These are phyloP conservation scores for Eulimnadia texana DNA, from an alignment of 1,140 invertebrate genomes.

Conservation along the genomic window DNA sequence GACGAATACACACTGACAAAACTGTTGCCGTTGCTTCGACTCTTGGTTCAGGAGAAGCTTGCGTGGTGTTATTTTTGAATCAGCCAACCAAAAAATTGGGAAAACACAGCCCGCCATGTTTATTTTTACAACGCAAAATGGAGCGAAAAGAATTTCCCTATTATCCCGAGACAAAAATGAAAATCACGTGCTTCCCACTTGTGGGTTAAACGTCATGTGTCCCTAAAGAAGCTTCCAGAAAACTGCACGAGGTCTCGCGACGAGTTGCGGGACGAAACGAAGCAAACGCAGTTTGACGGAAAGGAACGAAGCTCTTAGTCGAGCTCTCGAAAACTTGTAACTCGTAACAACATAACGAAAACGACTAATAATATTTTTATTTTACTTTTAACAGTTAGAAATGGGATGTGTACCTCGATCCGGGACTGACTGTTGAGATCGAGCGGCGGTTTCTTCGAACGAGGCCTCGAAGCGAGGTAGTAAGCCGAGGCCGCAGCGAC, in stretches of 20 bases:
- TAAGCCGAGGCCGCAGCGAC: constrained; percentile 35
- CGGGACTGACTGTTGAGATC: constrained; percentile 14
- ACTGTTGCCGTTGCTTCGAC: not conserved
- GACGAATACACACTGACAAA: no score
- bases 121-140: not conserved
- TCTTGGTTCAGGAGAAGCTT: not conserved
- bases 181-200: not conserved
- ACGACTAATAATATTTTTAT: not conserved
- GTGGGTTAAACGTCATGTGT: not conserved
- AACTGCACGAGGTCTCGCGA: no score
- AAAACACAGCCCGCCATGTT: not conserved
- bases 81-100: not conserved
- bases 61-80: not conserved
- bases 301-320: no score
- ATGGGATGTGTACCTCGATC: not conserved
- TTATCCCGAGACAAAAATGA: no score
- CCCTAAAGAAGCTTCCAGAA: no score
- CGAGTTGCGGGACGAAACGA: no score
- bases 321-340: no score
- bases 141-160: not conserved
- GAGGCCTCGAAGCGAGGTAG: constrained; percentile 52
- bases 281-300: no score
- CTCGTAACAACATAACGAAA: not conserved
- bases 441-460: constrained; percentile 44
- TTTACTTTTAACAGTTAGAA: not conserved